Conservation (phyloP, 2,113 vertebrate species). For the Erythrolamprus reginae region DNA sequence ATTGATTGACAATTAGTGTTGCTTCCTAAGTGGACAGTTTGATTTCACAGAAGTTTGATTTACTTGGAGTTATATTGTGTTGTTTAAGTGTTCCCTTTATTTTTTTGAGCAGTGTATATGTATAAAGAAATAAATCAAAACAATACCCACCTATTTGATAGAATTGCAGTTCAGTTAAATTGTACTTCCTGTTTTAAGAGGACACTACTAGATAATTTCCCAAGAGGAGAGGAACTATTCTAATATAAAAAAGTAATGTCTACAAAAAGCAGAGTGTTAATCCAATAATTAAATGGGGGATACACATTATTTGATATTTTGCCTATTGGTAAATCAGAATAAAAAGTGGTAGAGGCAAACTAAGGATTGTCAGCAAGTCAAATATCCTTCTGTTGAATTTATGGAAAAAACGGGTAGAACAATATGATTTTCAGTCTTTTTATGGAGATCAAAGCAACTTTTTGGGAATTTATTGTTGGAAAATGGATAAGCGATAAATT, state of each 20-base stretch:
- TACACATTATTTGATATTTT: background rate
- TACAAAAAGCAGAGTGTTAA: background rate
- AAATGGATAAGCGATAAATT: background rate
- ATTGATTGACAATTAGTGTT: too few species aligned
- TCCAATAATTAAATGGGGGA: background rate
- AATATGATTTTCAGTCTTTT: background rate
- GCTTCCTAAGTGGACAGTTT: too few species aligned
- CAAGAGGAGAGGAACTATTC: background rate
- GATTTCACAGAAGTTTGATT: too few species aligned
- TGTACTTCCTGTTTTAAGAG: background rate
- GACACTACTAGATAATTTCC: background rate
- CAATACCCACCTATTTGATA: background rate
- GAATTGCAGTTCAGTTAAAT: background rate
- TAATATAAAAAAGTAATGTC: background rate
- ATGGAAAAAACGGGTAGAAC: background rate
- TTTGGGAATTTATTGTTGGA: background rate
- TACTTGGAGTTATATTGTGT: too few species aligned
- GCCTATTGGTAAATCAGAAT: background rate
- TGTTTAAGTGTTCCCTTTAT: too few species aligned
- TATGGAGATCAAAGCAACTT: background rate
- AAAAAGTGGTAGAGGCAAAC: background rate
- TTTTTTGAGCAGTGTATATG: too few species aligned
- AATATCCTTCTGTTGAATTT: background rate
- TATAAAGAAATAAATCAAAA: conserved; percentile 2
- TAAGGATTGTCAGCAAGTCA: background rate